phyloP scores from a whole-genome alignment of 2,888 invertebrate genomes.

The Sinhomidia bicolor region DNA sequence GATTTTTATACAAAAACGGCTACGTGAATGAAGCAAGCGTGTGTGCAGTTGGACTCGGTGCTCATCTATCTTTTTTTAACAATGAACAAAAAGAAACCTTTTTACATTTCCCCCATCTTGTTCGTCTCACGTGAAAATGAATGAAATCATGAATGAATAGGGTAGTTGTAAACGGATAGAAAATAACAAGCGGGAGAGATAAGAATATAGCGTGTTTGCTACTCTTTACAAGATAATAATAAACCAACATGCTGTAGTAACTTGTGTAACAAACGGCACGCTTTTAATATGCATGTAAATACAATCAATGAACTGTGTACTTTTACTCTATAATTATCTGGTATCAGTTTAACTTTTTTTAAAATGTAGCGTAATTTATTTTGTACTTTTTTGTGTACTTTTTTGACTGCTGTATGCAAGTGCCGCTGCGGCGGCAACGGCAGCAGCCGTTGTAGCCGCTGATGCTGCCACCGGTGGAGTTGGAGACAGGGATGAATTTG shows the following conservation, averaged over 20 bases:
- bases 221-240: not conserved
- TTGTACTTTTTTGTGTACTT: constrained; percentile 83
- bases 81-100: not conserved
- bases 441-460: constrained; percentile 80
- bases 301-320: not conserved
- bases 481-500: constrained; percentile 79
- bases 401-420: constrained; percentile 86
- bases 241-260: not conserved
- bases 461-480: constrained; percentile 77
- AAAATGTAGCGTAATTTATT: not conserved
- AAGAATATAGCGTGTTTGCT: not conserved
- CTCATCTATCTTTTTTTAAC: constrained; percentile 6
- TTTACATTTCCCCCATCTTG: constrained; percentile 1
- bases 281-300: not conserved
- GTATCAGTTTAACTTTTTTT: not conserved
- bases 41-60: not conserved
- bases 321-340: not conserved
- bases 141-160: constrained; percentile 50
- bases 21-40: not conserved
- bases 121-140: constrained; percentile 32
- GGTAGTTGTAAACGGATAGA: no score
- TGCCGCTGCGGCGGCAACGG: constrained; percentile 81
- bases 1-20: not conserved
- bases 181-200: not conserved
- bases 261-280: no score